Conservation (phyloP, 2,797 vertebrate species). For the Pseudocheirus occidentalis region DNA sequence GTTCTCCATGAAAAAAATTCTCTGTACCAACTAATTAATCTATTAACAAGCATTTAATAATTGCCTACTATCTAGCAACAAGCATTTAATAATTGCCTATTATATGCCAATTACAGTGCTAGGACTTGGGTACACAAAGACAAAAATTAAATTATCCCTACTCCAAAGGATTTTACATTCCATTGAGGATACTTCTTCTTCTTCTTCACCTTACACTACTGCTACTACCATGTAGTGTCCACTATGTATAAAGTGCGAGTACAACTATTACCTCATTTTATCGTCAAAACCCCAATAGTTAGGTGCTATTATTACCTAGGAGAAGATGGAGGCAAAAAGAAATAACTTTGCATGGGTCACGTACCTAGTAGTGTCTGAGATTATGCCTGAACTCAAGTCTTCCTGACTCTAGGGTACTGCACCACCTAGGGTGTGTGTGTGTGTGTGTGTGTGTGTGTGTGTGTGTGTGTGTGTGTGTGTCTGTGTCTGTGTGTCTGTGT, state of each 20-base stretch:
- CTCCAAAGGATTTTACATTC: not conserved
- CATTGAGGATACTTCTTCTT: not conserved
- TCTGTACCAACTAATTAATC: not conserved
- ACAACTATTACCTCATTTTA: not conserved
- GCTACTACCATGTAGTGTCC: not conserved
- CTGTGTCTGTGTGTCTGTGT: not conserved
- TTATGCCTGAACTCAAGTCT: not conserved
- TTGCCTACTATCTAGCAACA: not conserved
- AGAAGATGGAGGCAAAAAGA: not conserved
- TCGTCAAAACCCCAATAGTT: not conserved
- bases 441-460: not conserved
- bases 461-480: not conserved
- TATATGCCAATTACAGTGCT: not conserved
- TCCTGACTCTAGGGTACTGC: not conserved
- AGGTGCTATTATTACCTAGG: not conserved
- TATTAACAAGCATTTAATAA: not conserved
- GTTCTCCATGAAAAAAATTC: not conserved
- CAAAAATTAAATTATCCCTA: not conserved
- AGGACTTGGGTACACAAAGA: not conserved
- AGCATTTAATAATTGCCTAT: not conserved
- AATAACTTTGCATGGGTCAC: not conserved
- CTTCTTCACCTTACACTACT: too few relatives aligned
- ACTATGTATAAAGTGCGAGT: not conserved
- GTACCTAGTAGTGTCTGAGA: not conserved
- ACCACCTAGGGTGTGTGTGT: too few relatives aligned